Evolutionary conservation across 2,888 invertebrate species (phyloP), one percentile per base, ranked within the genome.

Genomic region (Platerodrilus igneus): DNA sequence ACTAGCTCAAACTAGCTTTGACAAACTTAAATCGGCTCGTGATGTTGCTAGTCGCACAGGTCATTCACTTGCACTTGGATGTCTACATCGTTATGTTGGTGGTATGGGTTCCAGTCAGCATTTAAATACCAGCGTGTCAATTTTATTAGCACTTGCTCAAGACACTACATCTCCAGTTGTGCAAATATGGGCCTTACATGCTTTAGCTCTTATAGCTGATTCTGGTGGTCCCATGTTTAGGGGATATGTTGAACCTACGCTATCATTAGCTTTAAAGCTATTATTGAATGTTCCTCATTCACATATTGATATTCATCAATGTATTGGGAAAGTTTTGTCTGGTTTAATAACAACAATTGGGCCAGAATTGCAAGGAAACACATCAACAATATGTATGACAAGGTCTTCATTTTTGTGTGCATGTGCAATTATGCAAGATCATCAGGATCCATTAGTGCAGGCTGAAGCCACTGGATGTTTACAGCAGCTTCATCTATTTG

Each of bases 171-270:
- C 93, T 16, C 89, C 93, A 0, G 86, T 93, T 46, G 89, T 96
- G n/a, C 97, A 97, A 78, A 89, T 94, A 18, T 99, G 97, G 97
- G 87, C 97, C 0, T 72, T 99, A 8, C 94, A 97, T 71, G 95
- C 97, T 0, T 71, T 99, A 14, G 89, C 94, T 0, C 76, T 97
- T 47, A 88, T 99, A 43, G 95, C 94, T 2, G 96, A 97, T 68
- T 95, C 96, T 0, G 95, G 97, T 1, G 99, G 99, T 0, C 97
- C 99, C 1, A 96, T 99, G 94, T 99, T 99, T 73, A 79, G 96
- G 13, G 83, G 91, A 15, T 99, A 94, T 68, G 95, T 97, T 10
- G 97, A 99, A 62, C 91, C 94, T 1, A 87, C 93, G 0, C 73
- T 99, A 36, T 87, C 88, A 6, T 74, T 95, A 32, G 86, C 90